Evolutionary conservation across 2,797 vertebrate genomes (phyloP).

Genomic region (Liasis olivaceus): DNA sequence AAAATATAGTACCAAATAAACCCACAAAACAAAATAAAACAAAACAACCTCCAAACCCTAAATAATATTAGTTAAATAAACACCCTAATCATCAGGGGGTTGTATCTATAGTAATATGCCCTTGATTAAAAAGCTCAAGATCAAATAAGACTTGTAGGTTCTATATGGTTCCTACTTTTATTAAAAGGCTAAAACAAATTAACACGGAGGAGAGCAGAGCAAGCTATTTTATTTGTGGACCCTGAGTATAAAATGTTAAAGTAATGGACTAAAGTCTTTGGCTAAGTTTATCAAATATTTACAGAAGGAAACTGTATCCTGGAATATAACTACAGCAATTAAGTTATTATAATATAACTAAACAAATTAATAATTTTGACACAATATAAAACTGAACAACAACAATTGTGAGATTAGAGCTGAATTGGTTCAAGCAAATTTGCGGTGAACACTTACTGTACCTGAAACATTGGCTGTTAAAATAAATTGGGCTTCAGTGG

Average conservation of each 20-base stretch:
- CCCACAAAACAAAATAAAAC: not conserved
- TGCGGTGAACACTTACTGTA: not conserved
- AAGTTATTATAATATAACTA: not conserved
- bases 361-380: constrained; percentile 8
- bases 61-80: not conserved
- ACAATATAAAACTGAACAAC: not conserved
- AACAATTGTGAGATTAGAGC: not conserved
- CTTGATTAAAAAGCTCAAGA: not conserved
- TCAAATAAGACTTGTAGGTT: not conserved
- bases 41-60: not conserved
- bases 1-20: not conserved
- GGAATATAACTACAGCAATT: not conserved
- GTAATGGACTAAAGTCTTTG: not conserved
- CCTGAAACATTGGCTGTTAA: not conserved
- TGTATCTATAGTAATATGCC: not conserved
- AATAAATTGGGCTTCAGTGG: not conserved
- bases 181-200: not conserved
- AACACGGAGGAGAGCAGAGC: not conserved
- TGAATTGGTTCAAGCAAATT: not conserved
- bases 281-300: constrained; percentile 1
- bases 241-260: constrained; percentile 1
- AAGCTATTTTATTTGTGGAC: not conserved
- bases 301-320: not conserved
- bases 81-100: not conserved
- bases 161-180: not conserved